Evolutionary conservation across 2,888 invertebrate genomes (phyloP).

Genomic region (Scaptomyza caliginosa): DNA sequence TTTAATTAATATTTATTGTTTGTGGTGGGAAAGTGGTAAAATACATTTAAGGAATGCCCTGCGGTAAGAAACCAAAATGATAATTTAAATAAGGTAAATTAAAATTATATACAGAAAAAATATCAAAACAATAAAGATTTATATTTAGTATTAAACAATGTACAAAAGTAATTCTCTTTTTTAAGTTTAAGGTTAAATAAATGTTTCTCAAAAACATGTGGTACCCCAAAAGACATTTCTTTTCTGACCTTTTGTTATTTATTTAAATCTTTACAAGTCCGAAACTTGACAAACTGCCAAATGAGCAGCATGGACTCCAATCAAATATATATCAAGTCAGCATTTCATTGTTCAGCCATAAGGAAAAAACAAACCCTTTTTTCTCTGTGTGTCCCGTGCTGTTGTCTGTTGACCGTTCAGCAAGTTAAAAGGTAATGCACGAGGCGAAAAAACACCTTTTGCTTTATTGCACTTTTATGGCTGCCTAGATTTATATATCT

Average conservation of each 20-base stretch:
- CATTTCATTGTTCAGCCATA: slow-evolving; percentile 16
- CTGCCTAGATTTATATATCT: slow-evolving; percentile 61
- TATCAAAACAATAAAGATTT: background rate
- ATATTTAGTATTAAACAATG: too few species aligned
- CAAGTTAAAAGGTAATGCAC: slow-evolving; percentile 16
- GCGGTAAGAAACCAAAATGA: background rate
- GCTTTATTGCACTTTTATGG: slow-evolving; percentile 71
- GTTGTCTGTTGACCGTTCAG: background rate
- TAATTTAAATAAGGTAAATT: background rate
- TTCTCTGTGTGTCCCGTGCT: background rate
- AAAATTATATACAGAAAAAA: background rate
- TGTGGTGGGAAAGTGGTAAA: background rate
- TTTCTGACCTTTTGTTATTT: too few species aligned
- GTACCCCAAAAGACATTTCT: too few species aligned
- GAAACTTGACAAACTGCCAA: slow-evolving; percentile 16
- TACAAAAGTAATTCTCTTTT: too few species aligned
- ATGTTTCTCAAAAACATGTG: too few species aligned
- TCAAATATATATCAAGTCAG: slow-evolving; percentile 13
- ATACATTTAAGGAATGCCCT: background rate
- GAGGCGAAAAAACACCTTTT: slow-evolving; percentile 37
- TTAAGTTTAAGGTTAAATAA: too few species aligned
- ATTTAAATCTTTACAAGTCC: background rate
- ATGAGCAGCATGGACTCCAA: slow-evolving; percentile 1
- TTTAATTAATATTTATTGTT: slow-evolving; percentile 12
- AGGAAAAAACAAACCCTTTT: slow-evolving; percentile 9